phyloP scores from a whole-genome alignment of 2,888 invertebrate species.

The Acronicta aceris region DNA sequence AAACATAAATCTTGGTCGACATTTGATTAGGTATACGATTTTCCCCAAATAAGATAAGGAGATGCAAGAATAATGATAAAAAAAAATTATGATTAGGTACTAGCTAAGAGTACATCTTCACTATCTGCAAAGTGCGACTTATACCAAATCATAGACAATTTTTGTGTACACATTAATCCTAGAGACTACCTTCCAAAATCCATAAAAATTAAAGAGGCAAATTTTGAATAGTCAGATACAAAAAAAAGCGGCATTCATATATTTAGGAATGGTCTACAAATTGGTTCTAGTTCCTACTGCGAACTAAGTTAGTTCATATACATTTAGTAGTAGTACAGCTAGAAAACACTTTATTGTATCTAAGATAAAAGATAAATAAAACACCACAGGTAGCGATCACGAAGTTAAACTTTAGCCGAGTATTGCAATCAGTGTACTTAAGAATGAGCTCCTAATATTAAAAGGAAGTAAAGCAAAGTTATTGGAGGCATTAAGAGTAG shows the following conservation, averaged over 20 bases:
- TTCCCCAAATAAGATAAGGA: too few species aligned
- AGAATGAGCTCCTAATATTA: conserved; percentile 60
- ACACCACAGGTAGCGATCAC: conserved; percentile 59
- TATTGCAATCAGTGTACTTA: conserved; percentile 42
- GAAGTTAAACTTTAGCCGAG: conserved; percentile 54
- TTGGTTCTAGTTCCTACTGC: conserved; percentile 9
- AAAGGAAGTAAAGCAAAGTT: conserved; percentile 60
- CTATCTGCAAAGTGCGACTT: too few species aligned
- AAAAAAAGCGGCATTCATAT: neutral
- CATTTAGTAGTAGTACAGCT: neutral
- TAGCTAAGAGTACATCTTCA: too few species aligned
- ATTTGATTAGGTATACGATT: too few species aligned
- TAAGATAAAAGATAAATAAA: conserved; percentile 57
- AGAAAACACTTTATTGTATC: conserved; percentile 40
- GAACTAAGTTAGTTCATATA: neutral
- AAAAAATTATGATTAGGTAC: too few species aligned
- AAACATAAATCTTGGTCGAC: too few species aligned
- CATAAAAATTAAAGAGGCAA: too few species aligned
- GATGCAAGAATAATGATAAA: too few species aligned
- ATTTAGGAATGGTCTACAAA: neutral
- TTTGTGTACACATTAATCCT: too few species aligned
- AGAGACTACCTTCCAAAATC: too few species aligned
- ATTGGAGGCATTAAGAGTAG: conserved; percentile 60
- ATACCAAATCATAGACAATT: too few species aligned
- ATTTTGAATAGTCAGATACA: neutral